Conservation (phyloP, 1,140 invertebrate species). For the Ptiloglossa arizonensis region DNA sequence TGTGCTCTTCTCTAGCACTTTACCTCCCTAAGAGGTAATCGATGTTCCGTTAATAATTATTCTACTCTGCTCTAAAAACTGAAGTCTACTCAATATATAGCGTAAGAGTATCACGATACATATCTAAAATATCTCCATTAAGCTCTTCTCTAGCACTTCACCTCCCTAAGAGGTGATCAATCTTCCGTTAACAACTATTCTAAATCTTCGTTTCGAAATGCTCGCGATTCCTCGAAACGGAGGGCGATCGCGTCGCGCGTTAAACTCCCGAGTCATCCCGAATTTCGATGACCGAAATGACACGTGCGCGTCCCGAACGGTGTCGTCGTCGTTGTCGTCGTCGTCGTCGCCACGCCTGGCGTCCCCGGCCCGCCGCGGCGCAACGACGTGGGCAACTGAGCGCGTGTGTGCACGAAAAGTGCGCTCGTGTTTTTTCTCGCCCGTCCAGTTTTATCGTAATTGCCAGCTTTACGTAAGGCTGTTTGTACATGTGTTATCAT, state of each 20-base stretch:
- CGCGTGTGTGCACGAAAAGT: constrained; percentile 51
- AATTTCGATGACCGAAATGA: constrained; percentile 56
- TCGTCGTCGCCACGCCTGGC: constrained; percentile 22
- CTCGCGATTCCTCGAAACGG: background rate
- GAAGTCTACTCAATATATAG: no score
- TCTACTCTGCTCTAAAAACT: no score
- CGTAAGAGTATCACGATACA: no score
- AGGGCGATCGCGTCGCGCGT: background rate
- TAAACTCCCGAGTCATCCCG: background rate
- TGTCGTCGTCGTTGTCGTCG: constrained; percentile 18
- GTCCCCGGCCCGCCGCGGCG: background rate
- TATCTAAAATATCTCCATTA: no score
- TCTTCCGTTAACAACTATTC: no score
- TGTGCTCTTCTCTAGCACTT: no score
- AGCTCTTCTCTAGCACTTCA: no score
- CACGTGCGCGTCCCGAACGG: constrained; percentile 41
- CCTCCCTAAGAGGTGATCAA: no score
- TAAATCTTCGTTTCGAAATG: no score
- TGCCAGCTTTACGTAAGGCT: constrained; percentile 79
- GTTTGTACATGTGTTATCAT: constrained; percentile 80
- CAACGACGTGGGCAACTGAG: background rate
- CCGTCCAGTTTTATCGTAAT: constrained; percentile 79
- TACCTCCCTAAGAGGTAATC: no score
- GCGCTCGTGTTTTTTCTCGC: constrained; percentile 64
- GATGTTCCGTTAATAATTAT: no score